Base-by-base conservation (phyloP, 2,888 invertebrate genomes). In the Callinectes sapidus region DNA sequence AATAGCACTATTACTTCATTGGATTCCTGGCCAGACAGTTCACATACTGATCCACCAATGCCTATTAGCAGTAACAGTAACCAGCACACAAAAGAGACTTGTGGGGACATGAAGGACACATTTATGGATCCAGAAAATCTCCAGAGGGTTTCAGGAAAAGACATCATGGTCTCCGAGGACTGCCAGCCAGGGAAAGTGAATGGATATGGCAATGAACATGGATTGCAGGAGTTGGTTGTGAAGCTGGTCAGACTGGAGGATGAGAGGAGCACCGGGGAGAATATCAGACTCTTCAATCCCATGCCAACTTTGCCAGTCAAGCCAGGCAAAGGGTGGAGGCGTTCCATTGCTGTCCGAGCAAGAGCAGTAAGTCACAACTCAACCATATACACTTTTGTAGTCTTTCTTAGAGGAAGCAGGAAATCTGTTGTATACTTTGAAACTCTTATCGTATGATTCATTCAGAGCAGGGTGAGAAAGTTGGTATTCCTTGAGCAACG, bases 251-350 rank as follows among this genome's bases (percentile, higher is more conserved):
- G 32, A 28, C 32, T 54, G 55, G 54, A 35, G 18, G 32, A 61
- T 55, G 55, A 16, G 16, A 32, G 88, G 14, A 88, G 18, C 42
- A 35, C 8, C 35, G 87, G 39, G 61, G 28, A 42, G 90, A n/a
- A 13, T 55, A 23, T 86, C 14, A 23, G n/a, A 55, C 28, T 18
- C n/a, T 23, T 39, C 23, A 81, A 23, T 23, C n/a, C 28, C 18
- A 23, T 32, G 35, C n/a, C 55, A 55, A 0, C n/a, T n/a, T 23
- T 86, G 6, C 81, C 81, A 48, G 54, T 16, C 77, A 91, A 89
- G 39, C 81, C 81, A 55, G 91, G 91, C n/a, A 91, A 88, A 16
- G 81, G 88, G 23, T 91, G 91, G 91, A 88, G 54, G 55, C 54
- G 89, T 39, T 88, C 91, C 54, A 81, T 55, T 35, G 35, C 32